Percentiles rank a stretch among this genome's conserved stretches.
phyloP scores from a whole-genome alignment of 2,888 invertebrate species.

The Asteroscopus sphinx region DNA sequence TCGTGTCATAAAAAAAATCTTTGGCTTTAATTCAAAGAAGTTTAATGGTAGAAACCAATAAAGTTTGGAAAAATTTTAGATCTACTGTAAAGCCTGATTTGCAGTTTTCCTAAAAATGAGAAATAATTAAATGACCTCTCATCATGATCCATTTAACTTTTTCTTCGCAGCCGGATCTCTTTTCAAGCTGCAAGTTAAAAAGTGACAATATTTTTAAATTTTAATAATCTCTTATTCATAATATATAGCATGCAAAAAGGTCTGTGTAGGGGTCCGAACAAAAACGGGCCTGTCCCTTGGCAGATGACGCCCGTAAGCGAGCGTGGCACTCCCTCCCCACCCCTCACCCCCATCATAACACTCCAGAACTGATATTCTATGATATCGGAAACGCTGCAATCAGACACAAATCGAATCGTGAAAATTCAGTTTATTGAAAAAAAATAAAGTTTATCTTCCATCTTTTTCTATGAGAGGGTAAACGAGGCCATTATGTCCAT shows the following conservation, averaged over 20 bases:
- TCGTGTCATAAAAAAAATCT: too few relatives aligned
- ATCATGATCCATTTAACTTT: too few relatives aligned
- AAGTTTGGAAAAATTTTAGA: too few relatives aligned
- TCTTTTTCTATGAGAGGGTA: constrained; percentile 16
- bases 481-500: constrained; percentile 12
- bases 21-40: too few relatives aligned
- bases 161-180: neutral
- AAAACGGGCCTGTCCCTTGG: constrained; percentile 40
- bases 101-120: too few relatives aligned
- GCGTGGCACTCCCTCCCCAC: constrained; percentile 41
- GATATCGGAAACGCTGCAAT: constrained; percentile 22
- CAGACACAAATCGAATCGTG: constrained; percentile 26
- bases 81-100: too few relatives aligned
- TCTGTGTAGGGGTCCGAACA: constrained; percentile 22
- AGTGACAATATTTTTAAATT: constrained; percentile 2
- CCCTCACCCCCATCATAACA: constrained; percentile 39
- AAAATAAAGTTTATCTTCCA: constrained; percentile 15
- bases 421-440: constrained; percentile 22
- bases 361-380: constrained; percentile 19
- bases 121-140: too few relatives aligned
- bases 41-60: too few relatives aligned
- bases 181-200: neutral
- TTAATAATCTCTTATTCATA: constrained; percentile 33
- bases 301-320: constrained; percentile 55
- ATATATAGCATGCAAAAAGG: constrained; percentile 38